phyloP scores from a whole-genome alignment of 53 echinoderm and acorn worm species.

The Holothuria scabra region DNA sequence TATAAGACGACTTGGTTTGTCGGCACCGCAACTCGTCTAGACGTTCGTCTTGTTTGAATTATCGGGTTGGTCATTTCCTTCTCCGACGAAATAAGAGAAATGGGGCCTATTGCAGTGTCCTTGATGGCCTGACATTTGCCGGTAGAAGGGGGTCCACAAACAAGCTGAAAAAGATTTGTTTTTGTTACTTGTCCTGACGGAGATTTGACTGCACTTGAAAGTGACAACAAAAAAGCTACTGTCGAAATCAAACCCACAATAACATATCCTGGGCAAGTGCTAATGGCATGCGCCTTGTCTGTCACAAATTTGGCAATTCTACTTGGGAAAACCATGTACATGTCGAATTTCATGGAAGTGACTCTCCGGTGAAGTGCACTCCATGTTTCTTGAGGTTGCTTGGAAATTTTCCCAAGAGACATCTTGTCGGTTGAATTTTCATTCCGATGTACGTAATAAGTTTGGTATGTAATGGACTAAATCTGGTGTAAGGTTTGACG shows the following conservation, averaged over 20 bases:
- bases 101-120: conserved; percentile 5
- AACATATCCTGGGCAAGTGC: conserved; percentile 5
- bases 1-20: no score
- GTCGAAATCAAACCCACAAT: neutral
- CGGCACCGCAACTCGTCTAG: no score
- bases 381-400: conserved; percentile 2
- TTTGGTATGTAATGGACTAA: no score
- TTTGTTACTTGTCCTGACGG: neutral
- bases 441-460: neutral
- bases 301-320: neutral
- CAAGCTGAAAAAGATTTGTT: conserved; percentile 6
- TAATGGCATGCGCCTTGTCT: neutral
- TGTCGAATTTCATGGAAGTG: neutral
- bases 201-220: neutral
- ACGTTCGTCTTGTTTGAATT: no score
- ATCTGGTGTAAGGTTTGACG: no score
- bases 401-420: conserved; percentile 9
- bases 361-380: neutral
- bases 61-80: neutral
- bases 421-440: neutral
- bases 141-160: conserved; percentile 2
- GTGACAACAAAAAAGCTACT: neutral
- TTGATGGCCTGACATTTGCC: neutral
- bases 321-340: neutral
- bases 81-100: neutral